Evolutionary conservation across 2,888 invertebrate species (phyloP), one percentile per base, ranked within the genome.

Genomic region (Cantharis rustica): DNA sequence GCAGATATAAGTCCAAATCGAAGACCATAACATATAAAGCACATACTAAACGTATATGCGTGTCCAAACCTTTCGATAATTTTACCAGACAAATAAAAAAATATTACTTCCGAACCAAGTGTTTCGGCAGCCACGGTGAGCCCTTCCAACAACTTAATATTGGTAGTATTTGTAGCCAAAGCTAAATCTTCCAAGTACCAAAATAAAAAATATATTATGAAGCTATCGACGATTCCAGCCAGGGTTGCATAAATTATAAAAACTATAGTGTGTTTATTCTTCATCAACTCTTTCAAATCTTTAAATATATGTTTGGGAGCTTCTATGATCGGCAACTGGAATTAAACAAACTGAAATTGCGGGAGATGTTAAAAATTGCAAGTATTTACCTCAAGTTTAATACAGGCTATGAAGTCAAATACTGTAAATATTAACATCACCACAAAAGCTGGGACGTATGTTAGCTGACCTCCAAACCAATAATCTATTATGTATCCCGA

Each of bases 111-210:
- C 0, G 95, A 95, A 0, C 93, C 91, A 71, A 96, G 90, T 69
- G 95, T 94, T 88, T 96, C 93, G 0, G 93, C 94, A 0, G 95
- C 95, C 7, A 95, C 92, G 0, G 93, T 93, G 0, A 94, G 89
- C 2, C 96, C 96, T 87, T 95, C 95, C 78, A 96, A 92, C 1
- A 95, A 88, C 86, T 95, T 95, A 1, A 95, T 93, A 80, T 93
- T 90, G 1, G 87, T 88, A 85, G 91, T 92, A 72, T 91, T 89
- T 0, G 93, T 93, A 61, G 87, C 85, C 15, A 88, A 89, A 0
- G 95, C 95, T 62, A 95, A 86, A 83, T 95, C 95, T 86, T 96
- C 95, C 69, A 96, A 84, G 83, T 94, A 95, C 94, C 95, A 95
- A 85, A 95, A 95, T 89, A 95, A 90, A 83, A 94, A 95, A 83